A percentile compares a stretch with the other conserved stretches of the same genome.
Evolutionary conservation across 2,797 vertebrate species (phyloP).

Genomic region (Helarctos malayanus): DNA sequence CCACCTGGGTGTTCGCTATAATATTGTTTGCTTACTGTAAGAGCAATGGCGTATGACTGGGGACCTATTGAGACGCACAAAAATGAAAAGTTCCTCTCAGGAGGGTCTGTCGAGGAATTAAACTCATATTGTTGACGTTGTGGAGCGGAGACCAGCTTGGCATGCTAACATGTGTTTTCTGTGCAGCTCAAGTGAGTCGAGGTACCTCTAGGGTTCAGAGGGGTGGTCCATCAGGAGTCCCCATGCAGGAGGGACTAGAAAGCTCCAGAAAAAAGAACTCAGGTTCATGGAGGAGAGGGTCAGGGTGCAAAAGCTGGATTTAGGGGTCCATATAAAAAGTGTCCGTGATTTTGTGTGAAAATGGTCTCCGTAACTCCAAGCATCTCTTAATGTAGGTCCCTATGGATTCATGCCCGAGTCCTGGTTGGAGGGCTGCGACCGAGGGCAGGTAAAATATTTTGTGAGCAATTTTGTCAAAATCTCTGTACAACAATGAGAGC

Average conservation of each 20-base stretch:
- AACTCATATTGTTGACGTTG: fast-evolving
- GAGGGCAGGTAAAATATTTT: background rate
- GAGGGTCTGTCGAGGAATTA: background rate
- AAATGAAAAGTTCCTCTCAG: background rate
- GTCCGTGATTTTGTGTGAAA: background rate
- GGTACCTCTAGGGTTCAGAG: background rate
- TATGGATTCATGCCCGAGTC: background rate
- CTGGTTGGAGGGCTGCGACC: background rate
- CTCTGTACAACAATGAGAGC: background rate
- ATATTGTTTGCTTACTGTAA: background rate
- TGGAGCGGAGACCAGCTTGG: background rate
- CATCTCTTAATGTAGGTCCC: background rate
- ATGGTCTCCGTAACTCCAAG: background rate
- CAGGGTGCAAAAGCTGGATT: background rate
- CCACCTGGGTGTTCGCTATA: background rate
- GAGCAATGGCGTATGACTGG: background rate
- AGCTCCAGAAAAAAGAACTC: background rate
- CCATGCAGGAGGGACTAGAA: background rate
- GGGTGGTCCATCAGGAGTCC: background rate
- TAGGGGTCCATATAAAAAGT: background rate
- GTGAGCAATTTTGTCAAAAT: background rate
- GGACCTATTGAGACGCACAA: background rate
- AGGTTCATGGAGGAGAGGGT: background rate
- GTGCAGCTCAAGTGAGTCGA: background rate
- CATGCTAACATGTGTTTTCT: background rate